Evolutionary conservation across 2,113 vertebrate species (phyloP).

Genomic region (Galemys pyrenaicus): DNA sequence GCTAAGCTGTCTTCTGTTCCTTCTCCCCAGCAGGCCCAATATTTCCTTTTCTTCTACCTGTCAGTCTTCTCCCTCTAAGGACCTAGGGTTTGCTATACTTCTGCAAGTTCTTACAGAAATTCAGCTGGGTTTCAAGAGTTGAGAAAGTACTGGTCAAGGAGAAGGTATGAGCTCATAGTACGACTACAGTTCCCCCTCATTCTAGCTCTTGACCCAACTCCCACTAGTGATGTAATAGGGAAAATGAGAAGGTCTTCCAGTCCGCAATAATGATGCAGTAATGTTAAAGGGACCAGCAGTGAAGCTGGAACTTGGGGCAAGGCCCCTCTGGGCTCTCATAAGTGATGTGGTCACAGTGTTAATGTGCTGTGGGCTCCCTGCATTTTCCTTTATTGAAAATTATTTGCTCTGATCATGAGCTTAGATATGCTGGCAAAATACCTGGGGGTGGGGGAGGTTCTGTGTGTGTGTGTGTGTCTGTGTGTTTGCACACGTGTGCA

Average conservation of each 20-base stretch:
- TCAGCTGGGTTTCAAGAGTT: background rate
- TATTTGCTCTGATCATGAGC: slow-evolving; percentile 32
- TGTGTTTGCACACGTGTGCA: too few relatives aligned
- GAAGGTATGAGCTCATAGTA: background rate
- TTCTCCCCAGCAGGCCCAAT: background rate
- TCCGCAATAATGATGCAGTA: background rate
- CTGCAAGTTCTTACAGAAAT: slow-evolving; percentile 8
- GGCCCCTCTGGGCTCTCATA: background rate
- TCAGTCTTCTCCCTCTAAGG: background rate
- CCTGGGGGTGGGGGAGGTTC: too few relatives aligned
- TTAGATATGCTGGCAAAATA: background rate
- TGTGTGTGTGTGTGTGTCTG: rapidly evolving
- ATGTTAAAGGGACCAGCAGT: background rate
- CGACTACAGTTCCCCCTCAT: background rate
- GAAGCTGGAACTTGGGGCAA: background rate
- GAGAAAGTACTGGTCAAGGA: background rate
- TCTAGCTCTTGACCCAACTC: background rate
- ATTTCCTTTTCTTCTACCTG: background rate
- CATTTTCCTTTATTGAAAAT: background rate
- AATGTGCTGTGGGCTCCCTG: background rate
- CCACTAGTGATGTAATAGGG: background rate
- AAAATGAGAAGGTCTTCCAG: background rate
- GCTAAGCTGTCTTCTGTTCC: background rate
- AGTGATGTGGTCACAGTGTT: background rate
- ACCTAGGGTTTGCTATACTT: background rate